phyloP scores from a whole-genome alignment of 2,113 vertebrate genomes.

The Tapirus terrestris region DNA sequence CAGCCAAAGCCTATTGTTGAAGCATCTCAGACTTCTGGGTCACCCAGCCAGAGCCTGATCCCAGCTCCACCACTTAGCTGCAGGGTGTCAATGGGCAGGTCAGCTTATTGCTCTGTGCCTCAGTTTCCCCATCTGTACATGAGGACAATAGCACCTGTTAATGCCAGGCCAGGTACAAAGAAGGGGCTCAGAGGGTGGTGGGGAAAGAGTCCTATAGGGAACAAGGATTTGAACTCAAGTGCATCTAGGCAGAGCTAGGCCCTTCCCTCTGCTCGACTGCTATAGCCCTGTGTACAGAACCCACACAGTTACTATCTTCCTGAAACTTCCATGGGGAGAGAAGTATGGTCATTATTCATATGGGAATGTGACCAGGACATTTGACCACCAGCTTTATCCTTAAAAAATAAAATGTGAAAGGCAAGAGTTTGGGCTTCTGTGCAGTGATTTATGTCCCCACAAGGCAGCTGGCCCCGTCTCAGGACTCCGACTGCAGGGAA shows the following conservation, averaged over 20 bases:
- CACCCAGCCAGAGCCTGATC: background rate
- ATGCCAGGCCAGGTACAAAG: background rate
- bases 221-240: background rate
- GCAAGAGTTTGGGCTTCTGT: background rate
- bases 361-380: background rate
- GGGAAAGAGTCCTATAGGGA: background rate
- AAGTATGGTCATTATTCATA: background rate
- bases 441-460: background rate
- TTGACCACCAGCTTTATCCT: background rate
- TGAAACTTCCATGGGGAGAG: background rate
- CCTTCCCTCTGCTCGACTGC: background rate
- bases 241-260: background rate
- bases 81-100: background rate
- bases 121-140: background rate
- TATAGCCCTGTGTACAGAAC: background rate
- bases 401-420: background rate
- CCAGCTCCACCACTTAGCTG: background rate
- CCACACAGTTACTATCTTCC: background rate
- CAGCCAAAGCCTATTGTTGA: fast-evolving
- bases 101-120: background rate
- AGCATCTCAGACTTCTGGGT: background rate
- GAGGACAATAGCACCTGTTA: background rate
- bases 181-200: background rate
- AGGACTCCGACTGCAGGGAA: background rate
- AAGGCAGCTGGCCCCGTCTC: background rate